Evolutionary conservation across 1,140 invertebrate genomes (phyloP).

Genomic region (Heliconius melpomene): DNA sequence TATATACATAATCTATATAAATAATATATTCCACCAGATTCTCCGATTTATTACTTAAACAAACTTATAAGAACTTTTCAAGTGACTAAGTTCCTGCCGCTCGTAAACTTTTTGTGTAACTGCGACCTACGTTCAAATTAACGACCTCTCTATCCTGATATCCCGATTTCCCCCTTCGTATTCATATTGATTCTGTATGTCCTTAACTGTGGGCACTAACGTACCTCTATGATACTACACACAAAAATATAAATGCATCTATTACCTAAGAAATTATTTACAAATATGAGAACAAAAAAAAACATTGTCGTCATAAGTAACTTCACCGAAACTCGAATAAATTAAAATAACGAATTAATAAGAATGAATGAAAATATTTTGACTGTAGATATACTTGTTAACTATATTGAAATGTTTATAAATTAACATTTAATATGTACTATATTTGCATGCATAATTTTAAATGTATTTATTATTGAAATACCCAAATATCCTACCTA

Average conservation of each 20-base stretch:
- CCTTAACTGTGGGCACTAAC: constrained; percentile 51
- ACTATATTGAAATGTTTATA: background rate
- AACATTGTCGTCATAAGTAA: background rate
- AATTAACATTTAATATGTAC: background rate
- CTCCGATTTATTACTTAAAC: too few species aligned
- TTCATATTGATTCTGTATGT: constrained; percentile 42
- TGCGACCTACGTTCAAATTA: background rate
- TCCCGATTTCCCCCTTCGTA: constrained; percentile 10
- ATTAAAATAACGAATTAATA: too few species aligned
- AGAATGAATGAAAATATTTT: too few species aligned
- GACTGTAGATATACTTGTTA: background rate
- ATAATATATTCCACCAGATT: too few species aligned
- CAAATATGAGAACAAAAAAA: background rate
- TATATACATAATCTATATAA: too few species aligned
- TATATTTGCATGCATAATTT: background rate
- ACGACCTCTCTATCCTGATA: background rate
- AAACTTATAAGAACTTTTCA: too few species aligned
- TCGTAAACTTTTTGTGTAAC: background rate
- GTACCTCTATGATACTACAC: background rate
- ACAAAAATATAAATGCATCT: background rate
- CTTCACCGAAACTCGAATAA: background rate
- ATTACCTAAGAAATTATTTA: background rate
- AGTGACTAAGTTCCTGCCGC: background rate
- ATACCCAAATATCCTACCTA: background rate
- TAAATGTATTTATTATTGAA: background rate